phyloP scores from a whole-genome alignment of 2,113 vertebrate genomes.

The Kryptolebias marmoratus region DNA sequence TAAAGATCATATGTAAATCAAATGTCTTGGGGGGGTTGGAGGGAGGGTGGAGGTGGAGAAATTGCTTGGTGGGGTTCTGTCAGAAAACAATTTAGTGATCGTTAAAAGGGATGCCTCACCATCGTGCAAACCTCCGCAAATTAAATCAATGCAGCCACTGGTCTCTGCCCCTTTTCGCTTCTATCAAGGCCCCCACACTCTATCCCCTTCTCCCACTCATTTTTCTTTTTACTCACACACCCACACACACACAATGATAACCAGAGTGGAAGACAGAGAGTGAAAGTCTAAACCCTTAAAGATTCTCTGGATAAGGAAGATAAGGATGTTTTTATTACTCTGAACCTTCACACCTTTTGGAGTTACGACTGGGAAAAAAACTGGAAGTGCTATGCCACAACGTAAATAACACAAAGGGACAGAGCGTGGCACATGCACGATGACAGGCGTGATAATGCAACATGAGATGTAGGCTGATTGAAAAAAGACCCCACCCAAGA shows the following conservation, averaged over 20 bases:
- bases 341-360: conserved; percentile 35
- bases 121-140: conserved; percentile 84
- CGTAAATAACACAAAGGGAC: conserved; percentile 66
- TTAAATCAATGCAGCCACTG: conserved; percentile 81
- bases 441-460: conserved; percentile 75
- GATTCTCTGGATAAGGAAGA: conserved; percentile 57
- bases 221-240: conserved; percentile 25
- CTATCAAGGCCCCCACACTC: conserved; percentile 49
- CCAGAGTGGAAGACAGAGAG: conserved; percentile 42
- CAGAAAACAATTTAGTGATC: conserved; percentile 95
- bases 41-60: conserved; percentile 64
- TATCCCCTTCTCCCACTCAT: conserved; percentile 34
- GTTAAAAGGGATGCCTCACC: conserved; percentile 89
- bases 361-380: conserved; percentile 18
- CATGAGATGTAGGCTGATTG: conserved; percentile 66
- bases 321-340: conserved; percentile 67
- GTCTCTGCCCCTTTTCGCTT: conserved; percentile 75
- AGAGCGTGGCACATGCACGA: conserved; percentile 52
- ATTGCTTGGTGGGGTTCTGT: conserved; percentile 88
- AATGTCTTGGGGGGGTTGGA: conserved; percentile 79
- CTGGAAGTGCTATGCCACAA: conserved; percentile 31
- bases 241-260: conserved; percentile 16
- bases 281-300: conserved; percentile 51
- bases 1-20: conserved; percentile 99
- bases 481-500: conserved; percentile 72